Evolutionary conservation across 2,797 vertebrate species (phyloP).

Genomic region (Cirrhinus molitorella): DNA sequence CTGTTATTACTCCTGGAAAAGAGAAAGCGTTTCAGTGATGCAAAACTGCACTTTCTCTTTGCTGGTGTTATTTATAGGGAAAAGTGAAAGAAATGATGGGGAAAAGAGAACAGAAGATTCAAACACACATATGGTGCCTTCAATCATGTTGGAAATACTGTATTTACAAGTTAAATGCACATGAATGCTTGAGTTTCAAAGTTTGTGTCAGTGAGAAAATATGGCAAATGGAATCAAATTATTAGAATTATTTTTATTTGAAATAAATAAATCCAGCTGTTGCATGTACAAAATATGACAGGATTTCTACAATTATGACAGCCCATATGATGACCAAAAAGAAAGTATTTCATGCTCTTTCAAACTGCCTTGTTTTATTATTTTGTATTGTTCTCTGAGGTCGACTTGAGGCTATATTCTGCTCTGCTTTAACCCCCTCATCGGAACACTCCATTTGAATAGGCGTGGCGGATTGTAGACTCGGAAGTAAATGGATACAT

Average conservation of each 20-base stretch:
- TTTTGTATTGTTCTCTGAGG: too few relatives aligned
- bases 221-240: too few relatives aligned
- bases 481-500: too few relatives aligned
- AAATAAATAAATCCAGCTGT: too few relatives aligned
- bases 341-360: not conserved
- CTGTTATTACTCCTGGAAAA: constrained; percentile 8
- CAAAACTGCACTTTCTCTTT: not conserved
- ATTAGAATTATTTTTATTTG: too few relatives aligned
- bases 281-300: too few relatives aligned
- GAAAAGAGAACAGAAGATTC: not conserved
- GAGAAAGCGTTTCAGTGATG: not conserved
- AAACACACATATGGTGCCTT: not conserved
- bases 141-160: not conserved
- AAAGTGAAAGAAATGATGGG: not conserved
- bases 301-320: too few relatives aligned
- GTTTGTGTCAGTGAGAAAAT: not conserved
- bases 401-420: too few relatives aligned
- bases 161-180: not conserved
- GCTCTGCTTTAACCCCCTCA: too few relatives aligned
- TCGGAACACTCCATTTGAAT: too few relatives aligned
- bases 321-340: too few relatives aligned
- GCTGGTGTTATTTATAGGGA: not conserved
- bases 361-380: not conserved
- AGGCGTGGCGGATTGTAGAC: too few relatives aligned
- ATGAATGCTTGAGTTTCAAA: not conserved